Evolutionary conservation across 2,797 vertebrate genomes (phyloP).

Genomic region (Neostethus bicornis): DNA sequence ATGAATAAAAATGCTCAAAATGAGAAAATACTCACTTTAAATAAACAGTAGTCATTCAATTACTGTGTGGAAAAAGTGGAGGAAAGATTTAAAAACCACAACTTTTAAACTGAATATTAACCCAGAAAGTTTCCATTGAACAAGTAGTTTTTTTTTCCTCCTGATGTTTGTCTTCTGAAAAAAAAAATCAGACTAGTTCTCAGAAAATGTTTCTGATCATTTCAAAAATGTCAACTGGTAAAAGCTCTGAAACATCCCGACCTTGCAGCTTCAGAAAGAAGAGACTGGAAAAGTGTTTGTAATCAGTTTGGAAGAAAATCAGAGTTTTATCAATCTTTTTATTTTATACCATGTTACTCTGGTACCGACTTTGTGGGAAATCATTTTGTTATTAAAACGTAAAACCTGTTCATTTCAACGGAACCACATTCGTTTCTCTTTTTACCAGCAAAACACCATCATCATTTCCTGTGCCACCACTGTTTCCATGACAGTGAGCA

Average conservation of each 20-base stretch:
- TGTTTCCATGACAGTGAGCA: constrained; percentile 51
- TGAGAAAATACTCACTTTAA: no score
- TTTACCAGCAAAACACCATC: constrained; percentile 50
- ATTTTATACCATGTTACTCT: no score
- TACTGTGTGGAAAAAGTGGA: background rate
- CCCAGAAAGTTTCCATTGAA: constrained; percentile 13
- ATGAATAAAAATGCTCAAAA: no score
- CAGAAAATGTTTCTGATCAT: background rate
- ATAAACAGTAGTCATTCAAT: background rate
- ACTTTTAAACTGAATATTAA: constrained; percentile 9
- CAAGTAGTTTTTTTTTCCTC: constrained; percentile 12
- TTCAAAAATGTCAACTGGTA: background rate
- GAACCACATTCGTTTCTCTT: constrained; percentile 27
- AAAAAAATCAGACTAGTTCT: background rate
- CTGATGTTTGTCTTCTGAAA: background rate
- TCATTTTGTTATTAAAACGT: constrained; percentile 2
- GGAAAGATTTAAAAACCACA: constrained; percentile 10
- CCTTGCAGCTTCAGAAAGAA: background rate
- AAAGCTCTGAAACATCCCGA: background rate
- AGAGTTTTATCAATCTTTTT: no score
- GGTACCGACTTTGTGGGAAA: no score
- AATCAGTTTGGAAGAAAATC: no score
- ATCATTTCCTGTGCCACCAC: constrained; percentile 56
- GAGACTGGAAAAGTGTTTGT: no score
- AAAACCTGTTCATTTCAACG: constrained; percentile 23